phyloP scores from a whole-genome alignment of 1,140 invertebrate genomes.

The Panagrolaimus sp. region DNA sequence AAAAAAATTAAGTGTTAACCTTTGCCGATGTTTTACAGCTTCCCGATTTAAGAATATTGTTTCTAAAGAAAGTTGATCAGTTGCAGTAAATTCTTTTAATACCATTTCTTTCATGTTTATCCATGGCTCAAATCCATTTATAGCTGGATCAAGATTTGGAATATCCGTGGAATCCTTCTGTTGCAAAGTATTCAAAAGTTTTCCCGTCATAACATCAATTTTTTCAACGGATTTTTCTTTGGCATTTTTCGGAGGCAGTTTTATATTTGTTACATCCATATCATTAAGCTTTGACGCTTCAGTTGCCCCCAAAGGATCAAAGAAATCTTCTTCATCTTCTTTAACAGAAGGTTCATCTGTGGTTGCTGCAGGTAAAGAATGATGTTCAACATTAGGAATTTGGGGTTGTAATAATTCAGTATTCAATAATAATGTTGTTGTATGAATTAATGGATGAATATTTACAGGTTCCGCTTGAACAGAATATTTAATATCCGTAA shows the following conservation, averaged over 20 bases:
- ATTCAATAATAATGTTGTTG: background rate
- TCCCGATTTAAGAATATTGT: slow-evolving; percentile 29
- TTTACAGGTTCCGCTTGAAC: background rate
- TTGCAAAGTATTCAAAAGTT: background rate
- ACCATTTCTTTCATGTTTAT: slow-evolving; percentile 27
- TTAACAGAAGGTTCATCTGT: background rate
- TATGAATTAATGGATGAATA: background rate
- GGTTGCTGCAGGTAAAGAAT: background rate
- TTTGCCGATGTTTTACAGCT: background rate
- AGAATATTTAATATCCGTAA: background rate
- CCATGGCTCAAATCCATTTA: slow-evolving; percentile 42
- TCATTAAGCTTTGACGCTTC: background rate
- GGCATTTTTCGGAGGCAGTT: background rate
- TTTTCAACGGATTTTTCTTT: background rate
- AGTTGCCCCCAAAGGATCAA: background rate
- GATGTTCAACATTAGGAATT: background rate
- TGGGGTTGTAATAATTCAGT: background rate
- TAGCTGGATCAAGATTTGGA: slow-evolving; percentile 32
- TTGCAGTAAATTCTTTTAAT: slow-evolving; percentile 25
- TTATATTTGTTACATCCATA: background rate
- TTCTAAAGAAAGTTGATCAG: slow-evolving; percentile 30
- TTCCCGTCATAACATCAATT: background rate
- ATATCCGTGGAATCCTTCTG: background rate
- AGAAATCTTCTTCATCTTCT: background rate
- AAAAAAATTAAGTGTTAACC: background rate